Evolutionary conservation across 2,888 invertebrate genomes (phyloP).

Genomic region (Euplagia quadripunctaria): DNA sequence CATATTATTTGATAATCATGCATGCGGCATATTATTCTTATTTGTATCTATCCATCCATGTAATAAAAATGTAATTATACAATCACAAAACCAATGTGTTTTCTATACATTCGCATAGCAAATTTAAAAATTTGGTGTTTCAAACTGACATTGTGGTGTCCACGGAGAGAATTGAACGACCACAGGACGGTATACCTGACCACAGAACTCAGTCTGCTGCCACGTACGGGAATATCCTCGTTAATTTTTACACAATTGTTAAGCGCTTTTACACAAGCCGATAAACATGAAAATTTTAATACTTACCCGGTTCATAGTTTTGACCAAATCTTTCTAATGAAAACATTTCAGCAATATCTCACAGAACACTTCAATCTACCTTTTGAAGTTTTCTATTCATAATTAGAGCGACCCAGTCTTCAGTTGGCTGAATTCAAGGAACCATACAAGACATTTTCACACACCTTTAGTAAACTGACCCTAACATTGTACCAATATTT

Average conservation of each 20-base stretch:
- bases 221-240: neutral
- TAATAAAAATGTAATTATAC: no score
- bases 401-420: no score
- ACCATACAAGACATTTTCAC: no score
- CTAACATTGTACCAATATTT: no score
- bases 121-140: slow-evolving; percentile 22
- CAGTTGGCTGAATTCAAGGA: no score
- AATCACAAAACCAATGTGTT: slow-evolving; percentile 7
- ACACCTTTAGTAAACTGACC: no score
- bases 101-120: slow-evolving; percentile 19
- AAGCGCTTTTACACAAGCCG: neutral
- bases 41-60: no score
- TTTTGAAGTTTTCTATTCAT: no score
- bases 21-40: no score
- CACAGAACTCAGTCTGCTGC: neutral
- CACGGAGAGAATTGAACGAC: slow-evolving; percentile 20
- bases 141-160: slow-evolving; percentile 36
- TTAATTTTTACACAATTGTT: neutral
- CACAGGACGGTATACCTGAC: slow-evolving; percentile 20
- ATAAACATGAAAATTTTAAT: neutral
- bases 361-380: no score
- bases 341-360: no score
- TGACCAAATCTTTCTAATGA: neutral
- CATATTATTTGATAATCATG: no score
- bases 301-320: neutral